These are phyloP conservation scores for Macropodus opercularis DNA, from an alignment of 2,797 vertebrate species.

Conservation along the genomic window DNA sequence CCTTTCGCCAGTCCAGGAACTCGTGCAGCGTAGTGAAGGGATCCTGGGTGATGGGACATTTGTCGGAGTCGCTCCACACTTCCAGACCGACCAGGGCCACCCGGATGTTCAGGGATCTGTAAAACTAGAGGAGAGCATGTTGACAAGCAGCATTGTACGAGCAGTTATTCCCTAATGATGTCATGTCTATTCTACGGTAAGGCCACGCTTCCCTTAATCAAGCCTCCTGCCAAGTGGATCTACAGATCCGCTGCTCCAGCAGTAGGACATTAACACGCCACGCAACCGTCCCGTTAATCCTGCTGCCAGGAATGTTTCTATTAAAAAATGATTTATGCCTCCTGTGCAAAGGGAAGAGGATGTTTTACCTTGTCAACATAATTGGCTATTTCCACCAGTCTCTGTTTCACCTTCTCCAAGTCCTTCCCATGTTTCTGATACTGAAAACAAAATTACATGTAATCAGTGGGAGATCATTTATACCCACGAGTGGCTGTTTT, in stretches of 20 bases:
- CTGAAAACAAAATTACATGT: conserved; percentile 74
- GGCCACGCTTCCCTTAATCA: conserved; percentile 25
- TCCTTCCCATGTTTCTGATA: conserved; percentile 98
- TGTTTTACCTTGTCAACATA: conserved; percentile 95
- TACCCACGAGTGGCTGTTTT: background rate
- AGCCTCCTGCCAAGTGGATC: conserved; percentile 34
- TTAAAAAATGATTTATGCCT: conserved; percentile 72
- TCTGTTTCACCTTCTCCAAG: conserved; percentile 94
- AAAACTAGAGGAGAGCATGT: conserved; percentile 83
- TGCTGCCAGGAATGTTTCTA: conserved; percentile 66
- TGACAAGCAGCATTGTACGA: too few relatives aligned
- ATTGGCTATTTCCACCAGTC: conserved; percentile 97
- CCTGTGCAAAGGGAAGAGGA: conserved; percentile 40
- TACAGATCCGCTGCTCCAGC: conserved; percentile 25
- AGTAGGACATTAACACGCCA: conserved; percentile 67
- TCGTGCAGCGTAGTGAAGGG: conserved; percentile 95
- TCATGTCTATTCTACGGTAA: too few relatives aligned
- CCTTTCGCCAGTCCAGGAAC: conserved; percentile 98
- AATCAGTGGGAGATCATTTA: conserved; percentile 14
- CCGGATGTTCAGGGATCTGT: conserved; percentile 93
- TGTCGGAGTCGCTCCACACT: conserved; percentile 95
- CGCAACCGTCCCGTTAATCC: conserved; percentile 64
- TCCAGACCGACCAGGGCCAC: conserved; percentile 96
- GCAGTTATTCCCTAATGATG: too few relatives aligned
- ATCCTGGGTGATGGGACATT: conserved; percentile 94